These are phyloP conservation scores for Micrasema longulum DNA, from an alignment of 1,140 invertebrate species.

Conservation along the genomic window DNA sequence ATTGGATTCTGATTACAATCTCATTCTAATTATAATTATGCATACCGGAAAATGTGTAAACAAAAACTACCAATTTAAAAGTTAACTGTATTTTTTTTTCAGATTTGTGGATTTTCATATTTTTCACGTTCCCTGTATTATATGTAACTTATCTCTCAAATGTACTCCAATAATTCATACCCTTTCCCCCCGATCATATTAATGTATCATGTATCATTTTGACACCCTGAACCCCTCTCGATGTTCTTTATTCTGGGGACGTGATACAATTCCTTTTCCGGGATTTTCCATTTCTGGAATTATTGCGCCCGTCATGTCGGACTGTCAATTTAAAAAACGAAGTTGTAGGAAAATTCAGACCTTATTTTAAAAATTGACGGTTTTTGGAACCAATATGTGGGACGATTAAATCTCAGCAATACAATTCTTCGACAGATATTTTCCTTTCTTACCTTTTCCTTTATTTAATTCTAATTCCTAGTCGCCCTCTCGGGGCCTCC, in stretches of 20 bases:
- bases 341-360: not conserved
- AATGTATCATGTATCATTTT: slow-evolving; percentile 21
- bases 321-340: slow-evolving; percentile 15
- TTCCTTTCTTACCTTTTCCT: slow-evolving; percentile 11
- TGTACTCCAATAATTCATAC: not conserved
- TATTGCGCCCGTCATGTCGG: not conserved
- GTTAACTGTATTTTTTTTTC: not conserved
- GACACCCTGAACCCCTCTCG: slow-evolving; percentile 1
- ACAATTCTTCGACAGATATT: not conserved
- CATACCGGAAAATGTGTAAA: not conserved
- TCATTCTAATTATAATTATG: too few species aligned
- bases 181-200: not conserved
- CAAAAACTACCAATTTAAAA: not conserved
- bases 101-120: too few species aligned
- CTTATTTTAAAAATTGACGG: not conserved
- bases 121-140: too few species aligned
- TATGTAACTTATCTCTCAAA: not conserved
- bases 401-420: slow-evolving; percentile 12
- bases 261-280: slow-evolving; percentile 31
- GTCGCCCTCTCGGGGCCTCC: slow-evolving; percentile 4
- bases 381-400: slow-evolving; percentile 1
- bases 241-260: slow-evolving; percentile 12
- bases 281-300: slow-evolving; percentile 11
- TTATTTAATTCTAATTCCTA: slow-evolving; percentile 24
- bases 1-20: too few species aligned